Conservation (phyloP, 2,113 vertebrate genomes). For the Junco hyemalis region DNA sequence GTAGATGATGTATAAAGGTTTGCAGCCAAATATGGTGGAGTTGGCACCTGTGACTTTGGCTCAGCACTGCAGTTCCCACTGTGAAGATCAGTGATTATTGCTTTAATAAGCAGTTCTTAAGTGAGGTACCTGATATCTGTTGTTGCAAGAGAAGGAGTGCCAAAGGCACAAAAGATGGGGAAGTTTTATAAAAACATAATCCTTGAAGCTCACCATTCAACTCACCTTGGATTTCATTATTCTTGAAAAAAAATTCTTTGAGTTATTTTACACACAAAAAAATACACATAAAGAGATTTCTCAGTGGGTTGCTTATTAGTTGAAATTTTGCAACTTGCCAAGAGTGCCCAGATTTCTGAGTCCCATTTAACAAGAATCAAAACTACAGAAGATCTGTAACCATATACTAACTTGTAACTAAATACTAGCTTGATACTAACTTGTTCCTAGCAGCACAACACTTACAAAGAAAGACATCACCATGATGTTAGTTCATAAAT, state of each 20-base stretch:
- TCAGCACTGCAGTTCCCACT: constrained; percentile 57
- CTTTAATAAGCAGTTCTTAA: constrained; percentile 70
- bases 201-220: background rate
- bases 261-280: background rate
- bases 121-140: constrained; percentile 73
- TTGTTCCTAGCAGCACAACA: background rate
- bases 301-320: background rate
- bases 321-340: background rate
- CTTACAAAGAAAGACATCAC: background rate
- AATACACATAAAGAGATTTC: background rate
- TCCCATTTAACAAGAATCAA: background rate
- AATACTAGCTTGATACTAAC: background rate
- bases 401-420: too few relatives aligned
- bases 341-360: background rate
- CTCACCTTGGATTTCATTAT: background rate
- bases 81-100: constrained; percentile 73
- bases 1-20: constrained; percentile 44
- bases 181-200: background rate
- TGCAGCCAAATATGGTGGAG: constrained; percentile 53
- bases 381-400: background rate
- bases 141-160: constrained; percentile 57
- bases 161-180: constrained; percentile 55
- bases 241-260: background rate
- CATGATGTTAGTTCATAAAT: background rate
- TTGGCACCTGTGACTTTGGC: constrained; percentile 59